Percentiles rank a stretch among this genome's conserved stretches.
Conservation (phyloP, 1,140 invertebrate genomes). For the Halictus rubicundus region DNA sequence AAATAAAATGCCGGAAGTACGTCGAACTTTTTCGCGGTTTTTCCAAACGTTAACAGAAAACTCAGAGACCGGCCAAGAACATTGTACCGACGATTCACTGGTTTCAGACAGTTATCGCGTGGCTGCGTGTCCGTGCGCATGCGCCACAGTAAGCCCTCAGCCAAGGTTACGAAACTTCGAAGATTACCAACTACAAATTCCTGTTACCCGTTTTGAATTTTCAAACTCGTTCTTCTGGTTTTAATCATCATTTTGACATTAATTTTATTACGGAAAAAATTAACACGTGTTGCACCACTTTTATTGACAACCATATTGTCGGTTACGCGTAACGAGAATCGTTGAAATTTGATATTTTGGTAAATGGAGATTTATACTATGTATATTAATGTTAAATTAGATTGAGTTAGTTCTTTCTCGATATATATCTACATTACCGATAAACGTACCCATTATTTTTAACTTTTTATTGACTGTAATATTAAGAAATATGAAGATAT, state of each 20-base stretch:
- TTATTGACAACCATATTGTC: neutral
- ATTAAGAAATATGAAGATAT: too few species aligned
- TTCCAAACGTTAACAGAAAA: slow-evolving; percentile 19
- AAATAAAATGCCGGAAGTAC: neutral
- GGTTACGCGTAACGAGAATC: neutral
- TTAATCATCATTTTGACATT: neutral
- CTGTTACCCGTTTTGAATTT: neutral
- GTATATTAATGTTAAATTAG: too few species aligned
- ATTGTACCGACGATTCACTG: slow-evolving; percentile 28
- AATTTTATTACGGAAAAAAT: neutral
- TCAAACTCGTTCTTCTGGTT: neutral
- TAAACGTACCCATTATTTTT: too few species aligned
- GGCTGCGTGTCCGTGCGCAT: slow-evolving; percentile 14
- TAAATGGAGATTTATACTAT: too few species aligned
- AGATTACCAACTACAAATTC: slow-evolving; percentile 26
- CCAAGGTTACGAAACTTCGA: slow-evolving; percentile 45
- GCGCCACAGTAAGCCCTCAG: neutral
- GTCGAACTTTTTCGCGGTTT: neutral
- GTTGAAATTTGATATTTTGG: too few species aligned
- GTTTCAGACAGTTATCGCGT: slow-evolving; percentile 30
- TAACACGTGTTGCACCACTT: neutral
- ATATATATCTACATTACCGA: too few species aligned
- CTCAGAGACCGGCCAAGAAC: slow-evolving; percentile 45
- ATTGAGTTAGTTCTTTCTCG: too few species aligned
- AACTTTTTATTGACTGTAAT: too few species aligned